phyloP scores from a whole-genome alignment of 2,888 invertebrate genomes.

The Deroplatys truncata region DNA sequence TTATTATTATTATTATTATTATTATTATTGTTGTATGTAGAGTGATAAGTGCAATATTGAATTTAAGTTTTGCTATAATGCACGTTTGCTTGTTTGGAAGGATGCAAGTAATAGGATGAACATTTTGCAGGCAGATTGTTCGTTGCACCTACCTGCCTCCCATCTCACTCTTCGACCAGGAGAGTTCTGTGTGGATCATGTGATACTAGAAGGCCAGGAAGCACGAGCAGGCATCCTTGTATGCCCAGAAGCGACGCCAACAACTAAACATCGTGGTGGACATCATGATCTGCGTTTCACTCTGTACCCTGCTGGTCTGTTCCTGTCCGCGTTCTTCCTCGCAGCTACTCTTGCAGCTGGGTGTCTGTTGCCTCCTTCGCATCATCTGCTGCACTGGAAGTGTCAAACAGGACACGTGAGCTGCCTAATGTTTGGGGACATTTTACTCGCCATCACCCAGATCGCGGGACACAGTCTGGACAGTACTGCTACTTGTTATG shows the following conservation, averaged over 20 bases:
- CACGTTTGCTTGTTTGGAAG: background rate
- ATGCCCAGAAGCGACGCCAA: slow-evolving; percentile 47
- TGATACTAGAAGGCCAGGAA: slow-evolving; percentile 43
- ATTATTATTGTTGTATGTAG: too few species aligned
- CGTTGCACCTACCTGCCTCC: slow-evolving; percentile 12
- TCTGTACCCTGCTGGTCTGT: slow-evolving; percentile 71
- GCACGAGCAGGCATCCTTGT: slow-evolving; percentile 55
- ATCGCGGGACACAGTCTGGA: slow-evolving; percentile 56
- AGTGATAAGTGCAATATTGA: too few species aligned
- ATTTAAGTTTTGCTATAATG: too few species aligned
- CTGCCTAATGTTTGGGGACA: slow-evolving; percentile 75
- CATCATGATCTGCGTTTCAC: slow-evolving; percentile 57
- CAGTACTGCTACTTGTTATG: slow-evolving; percentile 50
- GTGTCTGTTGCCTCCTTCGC: slow-evolving; percentile 73
- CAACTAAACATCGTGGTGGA: background rate
- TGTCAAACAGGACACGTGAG: slow-evolving; percentile 85
- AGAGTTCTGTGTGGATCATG: slow-evolving; percentile 48
- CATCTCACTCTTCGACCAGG: slow-evolving; percentile 39
- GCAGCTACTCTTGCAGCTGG: slow-evolving; percentile 76
- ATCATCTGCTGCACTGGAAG: slow-evolving; percentile 83
- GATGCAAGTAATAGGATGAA: background rate
- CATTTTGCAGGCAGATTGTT: background rate
- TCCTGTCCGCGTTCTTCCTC: slow-evolving; percentile 76
- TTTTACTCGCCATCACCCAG: slow-evolving; percentile 73
- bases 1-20: too few species aligned